phyloP scores from a whole-genome alignment of 2,888 invertebrate genomes.

The Xestoiulus laeticollis region DNA sequence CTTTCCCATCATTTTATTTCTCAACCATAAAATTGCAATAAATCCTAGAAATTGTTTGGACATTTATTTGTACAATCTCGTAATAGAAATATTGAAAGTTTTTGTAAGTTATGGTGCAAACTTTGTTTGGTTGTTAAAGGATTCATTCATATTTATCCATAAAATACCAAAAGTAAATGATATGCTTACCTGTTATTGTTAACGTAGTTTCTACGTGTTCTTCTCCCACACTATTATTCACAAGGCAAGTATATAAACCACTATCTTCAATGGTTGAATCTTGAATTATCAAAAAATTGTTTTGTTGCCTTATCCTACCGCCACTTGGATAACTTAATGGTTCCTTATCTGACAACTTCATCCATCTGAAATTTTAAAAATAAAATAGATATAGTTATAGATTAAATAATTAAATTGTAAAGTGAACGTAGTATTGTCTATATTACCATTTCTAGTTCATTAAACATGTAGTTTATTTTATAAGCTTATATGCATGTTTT shows the following conservation, averaged over 20 bases:
- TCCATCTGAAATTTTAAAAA: slow-evolving; percentile 50
- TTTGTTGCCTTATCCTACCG: slow-evolving; percentile 51
- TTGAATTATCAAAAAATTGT: slow-evolving; percentile 54
- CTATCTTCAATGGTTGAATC: slow-evolving; percentile 76
- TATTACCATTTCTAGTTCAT: no score
- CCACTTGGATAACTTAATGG: slow-evolving; percentile 27
- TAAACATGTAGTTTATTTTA: no score
- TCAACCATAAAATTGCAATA: neutral
- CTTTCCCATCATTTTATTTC: neutral
- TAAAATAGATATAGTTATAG: neutral
- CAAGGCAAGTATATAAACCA: slow-evolving; percentile 93
- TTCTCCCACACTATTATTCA: slow-evolving; percentile 91
- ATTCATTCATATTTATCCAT: neutral
- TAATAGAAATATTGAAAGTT: neutral
- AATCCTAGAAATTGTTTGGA: neutral
- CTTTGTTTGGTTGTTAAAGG: neutral
- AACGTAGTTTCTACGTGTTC: slow-evolving; percentile 92
- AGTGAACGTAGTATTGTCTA: no score
- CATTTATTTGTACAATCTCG: neutral
- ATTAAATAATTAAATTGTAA: no score
- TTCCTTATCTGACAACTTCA: slow-evolving; percentile 52
- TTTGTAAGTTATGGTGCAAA: neutral
- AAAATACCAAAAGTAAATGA: no score
- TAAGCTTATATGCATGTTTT: no score
- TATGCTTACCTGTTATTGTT: slow-evolving; percentile 81